Evolutionary conservation across 1,140 invertebrate species (phyloP).

Genomic region (Pantala flavescens): DNA sequence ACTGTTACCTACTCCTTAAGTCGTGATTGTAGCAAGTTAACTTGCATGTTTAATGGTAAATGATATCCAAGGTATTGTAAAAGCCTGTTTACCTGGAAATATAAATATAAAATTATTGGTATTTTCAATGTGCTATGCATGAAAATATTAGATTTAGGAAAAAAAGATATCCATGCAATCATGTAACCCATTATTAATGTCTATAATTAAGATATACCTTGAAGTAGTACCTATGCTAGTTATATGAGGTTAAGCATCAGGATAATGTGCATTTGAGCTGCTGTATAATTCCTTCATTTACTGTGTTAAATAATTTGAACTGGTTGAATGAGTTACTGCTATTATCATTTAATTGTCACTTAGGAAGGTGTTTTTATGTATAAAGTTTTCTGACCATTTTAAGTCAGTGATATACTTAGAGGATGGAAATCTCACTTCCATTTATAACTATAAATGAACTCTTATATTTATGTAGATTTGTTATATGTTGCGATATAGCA

Average conservation of each 20-base stretch:
- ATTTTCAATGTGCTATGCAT: not conserved
- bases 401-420: not conserved
- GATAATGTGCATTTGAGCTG: not conserved
- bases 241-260: not conserved
- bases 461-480: constrained; percentile 3
- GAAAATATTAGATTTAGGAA: not conserved
- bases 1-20: not conserved
- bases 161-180: not conserved
- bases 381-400: not conserved
- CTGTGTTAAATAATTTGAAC: no score
- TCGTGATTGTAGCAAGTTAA: not conserved
- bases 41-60: not conserved
- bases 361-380: no score
- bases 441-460: not conserved
- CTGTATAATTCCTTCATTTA: not conserved
- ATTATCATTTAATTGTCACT: no score
- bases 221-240: not conserved
- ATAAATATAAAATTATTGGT: not conserved
- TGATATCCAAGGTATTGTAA: not conserved
- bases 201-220: not conserved
- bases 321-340: no score
- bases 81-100: not conserved
- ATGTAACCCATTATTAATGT: not conserved
- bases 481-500: not conserved
- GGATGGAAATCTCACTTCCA: not conserved